A percentile compares a stretch with the other conserved stretches of the same genome.
These are phyloP conservation scores for Drosophila parabipectinata DNA, from an alignment of 1,140 invertebrate species.

Conservation along the genomic window DNA sequence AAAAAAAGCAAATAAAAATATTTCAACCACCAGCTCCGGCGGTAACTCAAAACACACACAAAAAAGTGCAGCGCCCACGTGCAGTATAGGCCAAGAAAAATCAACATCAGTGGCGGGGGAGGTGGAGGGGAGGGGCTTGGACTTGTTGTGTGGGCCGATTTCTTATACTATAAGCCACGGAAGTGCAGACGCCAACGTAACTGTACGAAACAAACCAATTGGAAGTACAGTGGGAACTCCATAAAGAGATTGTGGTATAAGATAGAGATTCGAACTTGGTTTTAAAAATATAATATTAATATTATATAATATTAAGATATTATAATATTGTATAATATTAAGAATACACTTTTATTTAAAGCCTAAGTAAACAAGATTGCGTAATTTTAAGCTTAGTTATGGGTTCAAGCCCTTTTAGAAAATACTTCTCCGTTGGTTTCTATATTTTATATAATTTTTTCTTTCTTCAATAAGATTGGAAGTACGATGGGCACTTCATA, in stretches of 20 bases:
- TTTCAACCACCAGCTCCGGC: slow-evolving; percentile 20
- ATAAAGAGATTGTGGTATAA: not conserved
- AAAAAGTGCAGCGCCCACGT: slow-evolving; percentile 64
- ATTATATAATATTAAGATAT: too few relatives aligned
- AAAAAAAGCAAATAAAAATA: slow-evolving; percentile 12
- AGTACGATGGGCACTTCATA: too few relatives aligned
- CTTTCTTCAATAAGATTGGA: too few relatives aligned
- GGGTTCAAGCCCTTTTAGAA: too few relatives aligned
- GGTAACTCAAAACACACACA: slow-evolving; percentile 5
- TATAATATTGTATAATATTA: too few relatives aligned
- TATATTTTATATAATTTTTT: too few relatives aligned
- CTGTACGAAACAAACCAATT: slow-evolving; percentile 11
- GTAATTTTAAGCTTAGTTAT: too few relatives aligned
- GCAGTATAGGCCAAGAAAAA: slow-evolving; percentile 31
- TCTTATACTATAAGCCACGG: slow-evolving; percentile 36
- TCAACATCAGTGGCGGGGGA: not conserved
- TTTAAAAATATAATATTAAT: too few relatives aligned
- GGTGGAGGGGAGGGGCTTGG: not conserved
- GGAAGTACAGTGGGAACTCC: slow-evolving; percentile 11
- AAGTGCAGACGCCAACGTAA: slow-evolving; percentile 68
- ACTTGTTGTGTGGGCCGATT: slow-evolving; percentile 35
- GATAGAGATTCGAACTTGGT: not conserved
- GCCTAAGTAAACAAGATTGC: too few relatives aligned
- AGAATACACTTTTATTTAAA: too few relatives aligned
- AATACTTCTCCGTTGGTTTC: too few relatives aligned